phyloP scores from a whole-genome alignment of 2,113 vertebrate species.

The Holacanthus passer region DNA sequence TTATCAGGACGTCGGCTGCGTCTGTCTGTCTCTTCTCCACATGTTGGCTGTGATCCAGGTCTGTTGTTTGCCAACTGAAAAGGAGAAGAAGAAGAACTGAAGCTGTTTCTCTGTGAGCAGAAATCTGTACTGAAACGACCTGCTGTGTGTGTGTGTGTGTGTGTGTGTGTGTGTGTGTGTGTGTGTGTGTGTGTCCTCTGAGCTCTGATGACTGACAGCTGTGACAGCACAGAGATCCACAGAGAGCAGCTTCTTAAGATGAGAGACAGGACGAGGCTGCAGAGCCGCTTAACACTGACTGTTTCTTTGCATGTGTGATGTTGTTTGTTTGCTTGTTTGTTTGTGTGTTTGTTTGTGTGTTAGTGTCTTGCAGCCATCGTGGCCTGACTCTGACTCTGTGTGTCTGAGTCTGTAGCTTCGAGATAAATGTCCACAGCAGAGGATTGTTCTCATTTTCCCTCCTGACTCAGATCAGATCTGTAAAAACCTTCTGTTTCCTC shows the following conservation, averaged over 20 bases:
- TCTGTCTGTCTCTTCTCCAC: not conserved
- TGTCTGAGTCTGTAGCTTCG: no score
- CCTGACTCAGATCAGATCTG: no score
- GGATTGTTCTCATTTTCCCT: no score
- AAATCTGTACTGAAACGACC: no score
- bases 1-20: not conserved
- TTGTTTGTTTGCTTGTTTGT: not conserved
- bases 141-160: conserved; percentile 20
- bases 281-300: not conserved
- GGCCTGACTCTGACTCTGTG: not conserved
- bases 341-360: not conserved
- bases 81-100: not conserved
- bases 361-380: not conserved
- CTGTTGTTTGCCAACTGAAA: not conserved
- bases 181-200: conserved; percentile 9
- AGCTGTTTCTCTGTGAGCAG: no score
- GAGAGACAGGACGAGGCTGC: conserved; percentile 3
- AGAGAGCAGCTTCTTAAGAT: conserved; percentile 29
- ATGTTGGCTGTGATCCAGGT: not conserved
- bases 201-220: conserved; percentile 34
- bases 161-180: conserved; percentile 19
- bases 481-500: not conserved
- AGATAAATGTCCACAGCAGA: no score
- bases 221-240: conserved; percentile 15
- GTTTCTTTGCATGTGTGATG: no score